Base-by-base conservation (phyloP, 2,113 vertebrate species). In the Nothoprocta pentlandii region DNA sequence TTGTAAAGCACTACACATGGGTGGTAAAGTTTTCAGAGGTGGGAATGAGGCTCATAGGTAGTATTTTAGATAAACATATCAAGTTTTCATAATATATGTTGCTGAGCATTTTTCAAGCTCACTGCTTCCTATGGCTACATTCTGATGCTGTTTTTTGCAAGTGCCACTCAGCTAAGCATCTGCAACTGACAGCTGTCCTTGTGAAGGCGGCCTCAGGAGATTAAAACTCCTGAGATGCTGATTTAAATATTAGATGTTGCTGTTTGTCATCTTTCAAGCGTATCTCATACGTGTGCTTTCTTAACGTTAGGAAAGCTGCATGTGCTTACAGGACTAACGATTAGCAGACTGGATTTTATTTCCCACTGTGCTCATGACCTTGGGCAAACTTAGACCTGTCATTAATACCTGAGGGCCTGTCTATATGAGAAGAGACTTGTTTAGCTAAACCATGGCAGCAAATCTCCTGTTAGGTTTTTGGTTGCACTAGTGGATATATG, bases 181-280 rank as follows among this genome's bases (percentile, higher is more conserved):
- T 74, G 59, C 62, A 94, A 68, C 68, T 96, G 91, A 42, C 92
- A 91, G 80, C 78, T 92, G 69, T 56, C 77, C 88, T 91, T 49
- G 26, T 51, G 77, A 82, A 86, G 80, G 81, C 66, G 49, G 36
- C 44, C 64, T 20, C 82, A 73, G 41, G 46, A 93, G 59, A 81
- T n/a, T 47, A 54, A 92, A 88, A 68, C 63, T 83, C 78, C 64
- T 39, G 62, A 74, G 77, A 86, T 7, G 6, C 12, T 59, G 69
- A 70, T 88, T 85, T 87, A 58, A 74, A 42, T 63, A 56, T 69
- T 92, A 76, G 80, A 70, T 74, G 13, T 39, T 80, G 80, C 19
- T 82, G 85, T 74, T 93, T 89, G 46, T 66, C 59, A 85, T 96
- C 64, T 94, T 95, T 68, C 80, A n/a, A 79, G 61, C 9, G 34